phyloP scores from a whole-genome alignment of 1,140 invertebrate genomes.

The Notospermus geniculatus region DNA sequence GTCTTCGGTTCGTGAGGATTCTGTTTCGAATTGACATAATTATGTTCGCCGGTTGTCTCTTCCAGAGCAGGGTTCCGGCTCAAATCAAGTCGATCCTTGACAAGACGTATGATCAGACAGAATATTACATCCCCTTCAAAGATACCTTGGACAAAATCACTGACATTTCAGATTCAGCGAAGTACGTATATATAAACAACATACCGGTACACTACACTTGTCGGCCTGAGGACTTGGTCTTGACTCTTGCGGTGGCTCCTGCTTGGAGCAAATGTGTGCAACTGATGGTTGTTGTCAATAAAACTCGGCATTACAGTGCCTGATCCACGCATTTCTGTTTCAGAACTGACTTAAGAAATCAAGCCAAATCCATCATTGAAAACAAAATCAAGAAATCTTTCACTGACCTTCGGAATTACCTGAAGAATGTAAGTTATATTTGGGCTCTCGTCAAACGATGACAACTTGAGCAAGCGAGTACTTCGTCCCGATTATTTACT shows the following conservation, averaged over 20 bases:
- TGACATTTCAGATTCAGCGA: neutral
- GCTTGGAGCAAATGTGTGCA: no score
- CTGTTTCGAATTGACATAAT: neutral
- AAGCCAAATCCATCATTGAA: neutral
- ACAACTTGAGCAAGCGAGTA: neutral
- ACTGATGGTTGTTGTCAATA: neutral
- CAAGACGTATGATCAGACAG: neutral
- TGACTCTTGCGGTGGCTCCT: no score
- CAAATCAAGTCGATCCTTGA: neutral
- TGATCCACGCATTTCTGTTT: neutral
- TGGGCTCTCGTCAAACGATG: neutral
- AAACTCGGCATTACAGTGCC: neutral
- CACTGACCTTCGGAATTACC: neutral
- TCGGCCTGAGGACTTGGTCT: no score
- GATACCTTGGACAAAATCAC: neutral
- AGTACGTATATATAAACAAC: no score
- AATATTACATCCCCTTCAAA: neutral
- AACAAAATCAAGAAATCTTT: neutral
- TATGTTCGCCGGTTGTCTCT: neutral
- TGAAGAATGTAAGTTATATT: neutral
- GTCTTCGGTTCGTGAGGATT: neutral
- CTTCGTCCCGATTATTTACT: no score
- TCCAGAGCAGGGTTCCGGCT: slow-evolving; percentile 6
- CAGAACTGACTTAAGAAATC: neutral
- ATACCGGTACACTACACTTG: no score